Evolutionary conservation across 2,888 invertebrate species (phyloP).

Genomic region (Thera obeliscata): DNA sequence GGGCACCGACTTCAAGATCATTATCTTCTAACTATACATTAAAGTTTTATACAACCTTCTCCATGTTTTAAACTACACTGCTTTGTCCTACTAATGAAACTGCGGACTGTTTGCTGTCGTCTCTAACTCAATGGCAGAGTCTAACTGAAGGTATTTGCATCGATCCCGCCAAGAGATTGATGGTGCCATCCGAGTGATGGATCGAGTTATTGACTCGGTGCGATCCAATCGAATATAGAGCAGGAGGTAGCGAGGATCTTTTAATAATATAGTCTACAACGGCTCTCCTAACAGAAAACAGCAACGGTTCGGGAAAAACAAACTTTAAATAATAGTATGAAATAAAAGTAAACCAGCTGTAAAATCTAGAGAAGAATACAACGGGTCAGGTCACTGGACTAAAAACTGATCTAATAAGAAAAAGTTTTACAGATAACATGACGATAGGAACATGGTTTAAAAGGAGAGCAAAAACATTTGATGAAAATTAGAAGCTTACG

Average conservation of each 20-base stretch:
- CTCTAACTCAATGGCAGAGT: slow-evolving; percentile 23
- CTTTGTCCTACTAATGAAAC: background rate
- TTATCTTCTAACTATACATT: background rate
- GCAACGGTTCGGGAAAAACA: background rate
- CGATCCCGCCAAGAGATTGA: slow-evolving; percentile 40
- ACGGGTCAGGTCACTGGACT: too few species aligned
- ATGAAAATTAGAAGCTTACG: too few species aligned
- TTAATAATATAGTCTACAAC: too few species aligned
- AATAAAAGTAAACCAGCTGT: too few species aligned
- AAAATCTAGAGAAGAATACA: too few species aligned
- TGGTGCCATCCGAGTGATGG: slow-evolving; percentile 42
- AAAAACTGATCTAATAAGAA: too few species aligned
- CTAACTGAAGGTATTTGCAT: slow-evolving; percentile 41
- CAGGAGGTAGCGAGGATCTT: slow-evolving; percentile 1
- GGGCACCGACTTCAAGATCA: background rate
- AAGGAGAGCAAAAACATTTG: too few species aligned
- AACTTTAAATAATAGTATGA: too few species aligned
- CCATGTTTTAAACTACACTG: background rate
- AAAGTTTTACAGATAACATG: too few species aligned
- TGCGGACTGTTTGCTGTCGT: slow-evolving; percentile 18
- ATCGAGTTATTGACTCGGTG: slow-evolving; percentile 42
- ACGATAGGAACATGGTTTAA: too few species aligned
- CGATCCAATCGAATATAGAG: slow-evolving; percentile 31
- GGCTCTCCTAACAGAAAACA: too few species aligned
- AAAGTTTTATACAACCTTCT: background rate